Base-by-base conservation (phyloP, 1,140 invertebrate genomes). In the Drosophila erecta region DNA sequence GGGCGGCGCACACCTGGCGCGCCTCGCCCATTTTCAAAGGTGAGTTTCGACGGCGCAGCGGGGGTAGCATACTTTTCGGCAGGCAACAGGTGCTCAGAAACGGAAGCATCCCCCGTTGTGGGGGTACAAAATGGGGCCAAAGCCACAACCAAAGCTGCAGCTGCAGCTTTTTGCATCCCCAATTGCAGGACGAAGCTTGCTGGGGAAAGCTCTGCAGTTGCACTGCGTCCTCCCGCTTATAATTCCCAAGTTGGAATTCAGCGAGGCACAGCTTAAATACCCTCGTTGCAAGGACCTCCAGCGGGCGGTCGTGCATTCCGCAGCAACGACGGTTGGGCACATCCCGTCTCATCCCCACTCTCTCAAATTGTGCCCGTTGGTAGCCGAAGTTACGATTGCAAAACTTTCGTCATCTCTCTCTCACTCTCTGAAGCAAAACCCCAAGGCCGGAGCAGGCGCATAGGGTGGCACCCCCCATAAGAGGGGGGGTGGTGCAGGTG, bases 11-110 rank as follows among this genome's bases (percentile, higher is more conserved):
- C 67, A 91, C 91, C n/a, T 92, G 92, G 92, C 85, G 90, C 8
- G 80, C 92, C 69, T 92, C 92, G 62, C 92, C 92, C 61, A 91
- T 92, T 56, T 91, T 92, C 73, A 92, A 92, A 86, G 92, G 91
- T 92, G 80, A 83, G 76, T 50, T 27, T 5, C 40, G n/a, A n/a
- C 2, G 6, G 37, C 6, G 27, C 1, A 12, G 66, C 77, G 51
- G 46, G 40, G 62, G 62, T 59, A 44, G 57, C 64, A 75, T 75
- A 75, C 72, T 75, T 66, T 65, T 46, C 17, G 72, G 72, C 62
- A n/a, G 27, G 41, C 59, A 47, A 61, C 62, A 51, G 44, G 55
- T 35, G 49, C 38, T 33, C 59, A 65, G 61, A 43, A 64, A 20
- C 33, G 33, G 22, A 17, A 30, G 53, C 53, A 61, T 54, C 35